Base-by-base conservation (phyloP, 2,888 invertebrate species). In the Neoaliturus tenellus region DNA sequence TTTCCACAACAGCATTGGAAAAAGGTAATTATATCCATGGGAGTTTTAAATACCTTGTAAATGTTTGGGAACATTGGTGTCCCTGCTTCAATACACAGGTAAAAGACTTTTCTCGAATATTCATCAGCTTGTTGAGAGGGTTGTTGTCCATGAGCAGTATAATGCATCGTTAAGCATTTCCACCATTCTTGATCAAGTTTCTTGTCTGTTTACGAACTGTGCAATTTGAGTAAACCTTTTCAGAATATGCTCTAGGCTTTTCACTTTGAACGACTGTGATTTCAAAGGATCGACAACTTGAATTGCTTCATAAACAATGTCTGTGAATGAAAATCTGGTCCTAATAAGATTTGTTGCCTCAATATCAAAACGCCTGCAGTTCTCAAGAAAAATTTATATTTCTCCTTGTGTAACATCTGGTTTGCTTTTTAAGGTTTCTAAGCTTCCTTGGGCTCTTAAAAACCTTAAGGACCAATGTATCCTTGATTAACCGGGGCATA, bases 1-100 rank as follows among this genome's bases (percentile, higher is more conserved):
- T 25, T 84, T 88, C 88, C 23, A 88, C 87, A n/a, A 58, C 84
- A 14, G 85, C 88, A 85, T 88, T 88, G 20, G 87, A 88, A 85
- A 87, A 87, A 58, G 86, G 86, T 55, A 86, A 80, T n/a, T n/a
- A n/a, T n/a, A 28, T 84, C 78, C 25, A 84, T 20, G 31, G 82
- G 69, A 10, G 80, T 25, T 20, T 55, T 80, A n/a, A 82, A 55
- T 1, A 80, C 48, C 6, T 78, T 62, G 17, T 58, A 17, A 8
- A 83, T 20, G n/a, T 84, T 69, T 35, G 58, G 80, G 69, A 84
- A 84, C 58, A 75, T 62, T 48, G 58, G 62, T 28, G 35, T 51
- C 4, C 23, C 51, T 23, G 23, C 51, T 6, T 2, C 23, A 20
- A 23, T 23, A 6, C 6, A 23, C 10, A 51, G 23, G 14, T 20